Percentiles rank a stretch among this genome's conserved stretches.
Conservation (phyloP, 2,797 vertebrate genomes). For the Rhinichthys osculus region DNA sequence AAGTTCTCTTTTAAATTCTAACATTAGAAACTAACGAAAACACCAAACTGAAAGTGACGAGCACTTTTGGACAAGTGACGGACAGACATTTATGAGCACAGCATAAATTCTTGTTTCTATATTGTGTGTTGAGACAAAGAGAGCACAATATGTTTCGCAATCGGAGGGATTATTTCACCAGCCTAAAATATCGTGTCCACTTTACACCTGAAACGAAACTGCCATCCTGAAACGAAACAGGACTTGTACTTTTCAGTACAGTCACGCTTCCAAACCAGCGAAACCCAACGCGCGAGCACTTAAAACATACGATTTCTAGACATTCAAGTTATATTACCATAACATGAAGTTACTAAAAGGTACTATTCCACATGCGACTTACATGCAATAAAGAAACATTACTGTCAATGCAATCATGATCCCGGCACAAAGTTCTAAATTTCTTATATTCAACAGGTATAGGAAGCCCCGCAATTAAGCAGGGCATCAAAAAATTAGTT, state of each 20-base stretch:
- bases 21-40: too few relatives aligned
- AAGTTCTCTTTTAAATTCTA: not conserved
- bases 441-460: too few relatives aligned
- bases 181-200: not conserved
- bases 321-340: accelerated
- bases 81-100: not conserved
- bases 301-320: too few relatives aligned
- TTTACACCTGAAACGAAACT: not conserved
- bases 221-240: not conserved
- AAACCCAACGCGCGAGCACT: too few relatives aligned
- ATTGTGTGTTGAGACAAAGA: not conserved
- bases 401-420: too few relatives aligned
- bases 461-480: not conserved
- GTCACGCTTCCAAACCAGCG: not conserved
- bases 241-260: not conserved
- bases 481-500: conserved; percentile 24
- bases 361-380: too few relatives aligned
- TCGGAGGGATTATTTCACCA: not conserved
- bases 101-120: accelerated
- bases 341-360: too few relatives aligned
- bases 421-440: too few relatives aligned
- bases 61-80: not conserved
- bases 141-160: accelerated
- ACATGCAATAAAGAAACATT: too few relatives aligned
- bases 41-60: not conserved